Conservation (phyloP, 2,113 vertebrate genomes). For the Ardeotis arabs region DNA sequence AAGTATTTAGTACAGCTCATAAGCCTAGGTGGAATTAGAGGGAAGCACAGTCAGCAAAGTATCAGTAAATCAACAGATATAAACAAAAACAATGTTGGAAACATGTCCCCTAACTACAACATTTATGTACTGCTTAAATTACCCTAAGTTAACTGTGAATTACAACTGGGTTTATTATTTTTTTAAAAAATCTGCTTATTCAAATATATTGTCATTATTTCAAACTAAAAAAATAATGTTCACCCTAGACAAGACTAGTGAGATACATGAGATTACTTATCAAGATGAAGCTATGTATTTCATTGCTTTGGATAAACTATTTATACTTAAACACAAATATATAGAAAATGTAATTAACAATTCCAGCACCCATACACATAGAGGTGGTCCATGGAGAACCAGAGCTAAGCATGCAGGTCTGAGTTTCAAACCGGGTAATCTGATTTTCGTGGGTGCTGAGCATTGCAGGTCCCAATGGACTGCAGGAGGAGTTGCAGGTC, state of each 20-base stretch:
- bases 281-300: neutral
- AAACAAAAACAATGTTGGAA: neutral
- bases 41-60: neutral
- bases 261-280: neutral
- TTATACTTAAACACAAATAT: neutral
- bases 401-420: neutral
- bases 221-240: neutral
- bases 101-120: neutral
- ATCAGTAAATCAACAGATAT: neutral
- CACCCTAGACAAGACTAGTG: neutral
- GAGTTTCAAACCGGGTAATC: neutral
- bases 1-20: neutral
- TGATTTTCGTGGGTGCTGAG: neutral
- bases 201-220: neutral
- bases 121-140: neutral
- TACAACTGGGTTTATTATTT: neutral
- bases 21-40: neutral
- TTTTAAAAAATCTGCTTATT: neutral
- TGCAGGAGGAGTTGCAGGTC: neutral
- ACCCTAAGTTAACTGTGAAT: neutral
- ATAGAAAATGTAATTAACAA: neutral
- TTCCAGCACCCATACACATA: neutral
- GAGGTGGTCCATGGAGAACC: neutral
- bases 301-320: neutral
- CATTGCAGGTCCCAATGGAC: accelerated